These are phyloP conservation scores for Miniopterus natalensis DNA, from an alignment of 2,113 vertebrate species.

Conservation along the genomic window DNA sequence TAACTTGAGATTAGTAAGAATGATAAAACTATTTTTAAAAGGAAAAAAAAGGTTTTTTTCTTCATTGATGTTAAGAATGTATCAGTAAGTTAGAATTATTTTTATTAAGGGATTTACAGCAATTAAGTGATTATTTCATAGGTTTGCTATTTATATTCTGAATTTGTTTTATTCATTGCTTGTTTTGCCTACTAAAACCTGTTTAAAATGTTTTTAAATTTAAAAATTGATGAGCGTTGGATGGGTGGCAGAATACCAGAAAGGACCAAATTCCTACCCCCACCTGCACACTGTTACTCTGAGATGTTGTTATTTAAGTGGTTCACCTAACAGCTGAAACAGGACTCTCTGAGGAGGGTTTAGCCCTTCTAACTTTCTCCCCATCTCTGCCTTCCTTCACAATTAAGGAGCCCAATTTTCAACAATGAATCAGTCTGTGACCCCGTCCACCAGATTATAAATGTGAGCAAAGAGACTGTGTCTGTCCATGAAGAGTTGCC, in stretches of 20 bases:
- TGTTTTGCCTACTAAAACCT: constrained; percentile 16
- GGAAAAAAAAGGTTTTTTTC: constrained; percentile 46
- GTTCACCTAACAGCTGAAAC: background rate
- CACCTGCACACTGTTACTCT: background rate
- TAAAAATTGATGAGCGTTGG: constrained; percentile 30
- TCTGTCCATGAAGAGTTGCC: background rate
- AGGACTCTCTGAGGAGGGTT: background rate
- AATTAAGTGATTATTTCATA: constrained; percentile 29
- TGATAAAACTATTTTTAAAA: constrained; percentile 52
- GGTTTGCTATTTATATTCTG: constrained; percentile 51
- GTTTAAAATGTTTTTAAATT: background rate
- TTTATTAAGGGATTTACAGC: background rate
- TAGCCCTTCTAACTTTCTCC: background rate
- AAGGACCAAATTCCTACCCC: background rate
- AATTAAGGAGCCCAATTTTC: background rate
- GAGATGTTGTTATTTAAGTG: constrained; percentile 44
- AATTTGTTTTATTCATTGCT: constrained; percentile 3
- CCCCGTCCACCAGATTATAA: background rate
- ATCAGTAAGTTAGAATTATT: constrained; percentile 49
- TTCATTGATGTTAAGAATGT: constrained; percentile 55
- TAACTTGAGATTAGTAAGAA: constrained; percentile 63
- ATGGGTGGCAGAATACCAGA: background rate
- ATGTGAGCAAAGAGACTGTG: background rate
- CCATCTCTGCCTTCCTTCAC: background rate
- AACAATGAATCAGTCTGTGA: background rate